Base-by-base conservation (phyloP, 2,797 vertebrate species). In the Anableps anableps region DNA sequence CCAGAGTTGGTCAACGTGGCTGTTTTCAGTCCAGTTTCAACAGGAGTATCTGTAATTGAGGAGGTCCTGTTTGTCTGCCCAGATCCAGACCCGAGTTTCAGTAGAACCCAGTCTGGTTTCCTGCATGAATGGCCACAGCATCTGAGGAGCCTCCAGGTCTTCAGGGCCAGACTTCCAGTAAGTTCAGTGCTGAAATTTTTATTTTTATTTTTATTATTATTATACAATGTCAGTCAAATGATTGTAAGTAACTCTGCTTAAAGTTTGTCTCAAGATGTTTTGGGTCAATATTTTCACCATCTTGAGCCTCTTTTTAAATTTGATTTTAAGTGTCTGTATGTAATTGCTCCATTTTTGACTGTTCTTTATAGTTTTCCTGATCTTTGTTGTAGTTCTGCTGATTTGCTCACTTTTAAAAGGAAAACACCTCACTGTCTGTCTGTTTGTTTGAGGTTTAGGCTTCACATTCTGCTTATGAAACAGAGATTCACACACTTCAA, bases 91-190 rank as follows among this genome's bases (percentile, higher is more conserved):
- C 76, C 14, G 74, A 74, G 29, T 85, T 79, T 83, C 73, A 77
- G 23, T 36, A 45, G 13, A 81, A 60, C 21, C 78, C 45, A 70
- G 80, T 72, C 76, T 34, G 60, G 84, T 75, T 68, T 82, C 53
- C 55, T 75, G 76, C 88, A 87, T 93, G 92, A 89, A 96, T 96
- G 96, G 96, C 96, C 91, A 94, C 95, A 91, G 95, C 95, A 76
- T 92, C 90, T 79, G 92, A 94, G 83, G 93, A 94, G 72, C 87
- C 94, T 74, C 87, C 90, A 6, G 94, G 92, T 81, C 89, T 93
- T 68, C 84, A 86, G 80, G 91, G 81, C 83, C 83, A 88, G 14
- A 74, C 85, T 83, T 92, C 91, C 72, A 94, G 94, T 95, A 91
- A 94, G 92, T 88, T 71, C 55, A 58, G 0, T 41, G 2, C 71